Evolutionary conservation across 1,140 invertebrate genomes (phyloP), one percentile per base, ranked within the genome.

Genomic region (Micrasema longulum): DNA sequence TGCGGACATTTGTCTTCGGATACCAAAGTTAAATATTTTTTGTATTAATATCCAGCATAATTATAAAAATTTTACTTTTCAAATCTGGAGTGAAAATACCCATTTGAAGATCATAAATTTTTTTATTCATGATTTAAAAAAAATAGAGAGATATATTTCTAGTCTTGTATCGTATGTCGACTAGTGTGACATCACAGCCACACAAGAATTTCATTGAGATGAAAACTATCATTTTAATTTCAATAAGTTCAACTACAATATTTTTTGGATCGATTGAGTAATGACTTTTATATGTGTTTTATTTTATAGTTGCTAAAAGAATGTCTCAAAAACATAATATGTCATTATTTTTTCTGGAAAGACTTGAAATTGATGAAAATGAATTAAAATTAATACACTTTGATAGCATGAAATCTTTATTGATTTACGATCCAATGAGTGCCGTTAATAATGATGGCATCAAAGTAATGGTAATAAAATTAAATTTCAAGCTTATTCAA

Each of bases 231-330:
- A n/a, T n/a, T n/a, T n/a, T n/a, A n/a, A n/a, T n/a, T n/a, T n/a
- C n/a, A n/a, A n/a, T n/a, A n/a, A n/a, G 7, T 45, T 45, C 3
- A 9, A 4, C 41, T 16, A 45, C 41, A 45, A 45, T 45, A 45
- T 1, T 45, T 1, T 43, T n/a, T 45, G 1, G n/a, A n/a, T n/a
- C n/a, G n/a, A 16, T 45, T 45, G n/a, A 45, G 9, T 16, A 9
- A 1, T 45, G 5, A 6, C 3, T 45, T 1, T 18, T 6, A 26
- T 12, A 11, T 23, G n/a, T 53, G 5, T 52, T 52, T 23, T 52
- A 22, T 55, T 16, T 55, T 55, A 12, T 35, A 60, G 55, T 60
- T 60, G 36, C 36, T 2, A 16, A 60, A n/a, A 20, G 3, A 60
- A 60, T 60, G 55, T 31, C 55, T 12, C 12, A 1, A 18, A 60